Percentiles rank a stretch among this genome's conserved stretches.
Conservation (phyloP, 2,113 vertebrate species). For the Sakesphorus luctuosus region DNA sequence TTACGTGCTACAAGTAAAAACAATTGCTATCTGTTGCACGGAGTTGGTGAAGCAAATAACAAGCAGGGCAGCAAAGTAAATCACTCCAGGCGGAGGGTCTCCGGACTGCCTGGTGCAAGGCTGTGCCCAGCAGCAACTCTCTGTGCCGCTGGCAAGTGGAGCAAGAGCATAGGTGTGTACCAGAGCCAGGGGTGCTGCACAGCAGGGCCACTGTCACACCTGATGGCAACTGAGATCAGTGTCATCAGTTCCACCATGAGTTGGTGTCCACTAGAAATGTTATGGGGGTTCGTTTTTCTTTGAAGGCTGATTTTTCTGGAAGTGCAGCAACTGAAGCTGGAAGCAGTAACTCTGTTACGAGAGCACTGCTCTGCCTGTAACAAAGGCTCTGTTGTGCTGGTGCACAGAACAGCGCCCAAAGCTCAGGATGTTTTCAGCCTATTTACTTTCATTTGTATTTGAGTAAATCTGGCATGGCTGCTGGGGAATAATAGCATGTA, state of each 20-base stretch:
- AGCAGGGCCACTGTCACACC: background rate
- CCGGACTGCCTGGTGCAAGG: background rate
- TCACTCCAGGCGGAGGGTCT: background rate
- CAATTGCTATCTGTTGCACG: background rate
- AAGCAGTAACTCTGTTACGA: background rate
- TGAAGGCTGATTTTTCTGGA: slow-evolving; percentile 3
- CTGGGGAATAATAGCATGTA: background rate
- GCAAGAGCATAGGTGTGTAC: accelerated
- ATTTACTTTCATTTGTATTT: slow-evolving; percentile 27
- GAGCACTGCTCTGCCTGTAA: background rate
- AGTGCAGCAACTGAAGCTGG: background rate
- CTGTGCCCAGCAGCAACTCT: background rate
- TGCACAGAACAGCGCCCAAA: background rate
- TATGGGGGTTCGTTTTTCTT: background rate
- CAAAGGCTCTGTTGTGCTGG: slow-evolving; percentile 51
- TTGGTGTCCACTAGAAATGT: background rate
- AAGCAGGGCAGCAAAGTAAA: background rate
- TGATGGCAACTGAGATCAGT: background rate
- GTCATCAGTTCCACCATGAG: background rate
- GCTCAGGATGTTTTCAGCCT: slow-evolving; percentile 54
- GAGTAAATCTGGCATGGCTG: background rate
- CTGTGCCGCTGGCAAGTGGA: background rate
- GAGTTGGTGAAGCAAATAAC: background rate
- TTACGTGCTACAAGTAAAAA: background rate
- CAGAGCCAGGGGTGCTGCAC: background rate